These are phyloP conservation scores for Nothocercus nigrocapillus DNA, from an alignment of 2,113 vertebrate species.

Conservation along the genomic window DNA sequence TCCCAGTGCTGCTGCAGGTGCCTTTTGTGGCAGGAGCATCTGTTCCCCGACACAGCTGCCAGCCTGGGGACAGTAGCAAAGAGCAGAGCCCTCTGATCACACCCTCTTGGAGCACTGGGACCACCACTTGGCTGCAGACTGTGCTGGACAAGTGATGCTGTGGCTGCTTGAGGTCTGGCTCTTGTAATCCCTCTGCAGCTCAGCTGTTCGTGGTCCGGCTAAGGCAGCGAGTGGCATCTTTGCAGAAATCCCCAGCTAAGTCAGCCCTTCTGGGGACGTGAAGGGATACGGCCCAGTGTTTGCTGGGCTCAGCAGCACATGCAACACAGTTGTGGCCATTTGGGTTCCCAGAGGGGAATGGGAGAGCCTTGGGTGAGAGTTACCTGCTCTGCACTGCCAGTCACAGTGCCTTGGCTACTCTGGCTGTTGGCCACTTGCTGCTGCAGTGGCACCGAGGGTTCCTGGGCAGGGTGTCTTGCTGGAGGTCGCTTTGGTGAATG, in stretches of 20 bases:
- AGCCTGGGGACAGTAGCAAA: background rate
- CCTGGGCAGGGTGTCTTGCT: background rate
- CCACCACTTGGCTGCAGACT: rapidly evolving
- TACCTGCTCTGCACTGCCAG: background rate
- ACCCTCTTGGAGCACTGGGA: rapidly evolving
- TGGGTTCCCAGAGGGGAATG: rapidly evolving
- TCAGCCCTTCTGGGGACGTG: background rate
- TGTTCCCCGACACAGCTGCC: rapidly evolving
- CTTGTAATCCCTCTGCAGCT: background rate
- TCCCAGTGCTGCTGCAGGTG: background rate
- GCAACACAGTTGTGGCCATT: background rate
- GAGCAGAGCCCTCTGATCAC: background rate
- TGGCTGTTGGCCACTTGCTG: background rate
- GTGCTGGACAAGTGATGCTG: rapidly evolving
- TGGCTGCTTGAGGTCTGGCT: background rate
- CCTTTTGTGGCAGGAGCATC: background rate
- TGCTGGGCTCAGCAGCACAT: background rate
- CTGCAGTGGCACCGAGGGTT: rapidly evolving
- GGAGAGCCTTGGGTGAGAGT: background rate
- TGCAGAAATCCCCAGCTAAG: background rate
- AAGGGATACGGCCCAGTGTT: background rate
- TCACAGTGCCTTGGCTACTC: background rate
- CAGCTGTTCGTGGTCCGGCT: background rate
- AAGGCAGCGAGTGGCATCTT: background rate
- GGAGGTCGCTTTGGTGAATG: rapidly evolving